Conservation (phyloP, 2,113 vertebrate species). For the Abramis brama region DNA sequence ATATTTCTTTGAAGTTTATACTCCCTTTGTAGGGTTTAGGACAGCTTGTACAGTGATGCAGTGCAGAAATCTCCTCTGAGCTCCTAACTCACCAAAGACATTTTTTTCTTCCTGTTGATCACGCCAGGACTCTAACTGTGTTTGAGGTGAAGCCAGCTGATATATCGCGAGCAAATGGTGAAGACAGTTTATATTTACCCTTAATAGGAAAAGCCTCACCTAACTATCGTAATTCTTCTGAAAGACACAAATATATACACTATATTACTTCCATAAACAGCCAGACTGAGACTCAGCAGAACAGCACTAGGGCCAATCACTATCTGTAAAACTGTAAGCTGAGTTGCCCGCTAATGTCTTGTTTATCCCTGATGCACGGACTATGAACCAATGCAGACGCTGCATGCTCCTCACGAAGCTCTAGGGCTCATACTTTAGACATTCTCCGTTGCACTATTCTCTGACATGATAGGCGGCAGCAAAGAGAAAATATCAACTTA, state of each 20-base stretch:
- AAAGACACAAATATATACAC: slow-evolving; percentile 12
- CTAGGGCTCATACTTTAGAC: neutral
- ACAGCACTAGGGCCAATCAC: neutral
- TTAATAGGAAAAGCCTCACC: neutral
- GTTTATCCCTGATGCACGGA: neutral
- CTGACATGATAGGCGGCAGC: neutral
- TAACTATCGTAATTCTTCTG: neutral
- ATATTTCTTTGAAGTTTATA: slow-evolving; percentile 7
- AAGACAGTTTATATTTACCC: slow-evolving; percentile 21
- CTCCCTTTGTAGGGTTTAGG: neutral
- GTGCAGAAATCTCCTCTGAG: slow-evolving; percentile 5
- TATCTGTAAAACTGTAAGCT: slow-evolving; percentile 23
- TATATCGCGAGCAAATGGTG: neutral
- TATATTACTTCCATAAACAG: slow-evolving; percentile 24
- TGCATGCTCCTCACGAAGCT: neutral
- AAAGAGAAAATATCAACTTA: neutral
- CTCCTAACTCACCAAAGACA: neutral
- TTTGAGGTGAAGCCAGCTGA: slow-evolving; percentile 2
- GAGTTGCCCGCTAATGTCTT: neutral
- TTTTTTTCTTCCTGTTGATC: slow-evolving; percentile 1
- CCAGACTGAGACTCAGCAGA: neutral
- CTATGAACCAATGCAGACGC: neutral
- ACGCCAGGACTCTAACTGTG: neutral
- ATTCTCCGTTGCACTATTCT: neutral
- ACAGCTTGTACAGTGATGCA: neutral